A percentile compares a stretch with the other conserved stretches of the same genome.
Conservation (phyloP, 2,797 vertebrate species). For the Etheostoma perlongum region DNA sequence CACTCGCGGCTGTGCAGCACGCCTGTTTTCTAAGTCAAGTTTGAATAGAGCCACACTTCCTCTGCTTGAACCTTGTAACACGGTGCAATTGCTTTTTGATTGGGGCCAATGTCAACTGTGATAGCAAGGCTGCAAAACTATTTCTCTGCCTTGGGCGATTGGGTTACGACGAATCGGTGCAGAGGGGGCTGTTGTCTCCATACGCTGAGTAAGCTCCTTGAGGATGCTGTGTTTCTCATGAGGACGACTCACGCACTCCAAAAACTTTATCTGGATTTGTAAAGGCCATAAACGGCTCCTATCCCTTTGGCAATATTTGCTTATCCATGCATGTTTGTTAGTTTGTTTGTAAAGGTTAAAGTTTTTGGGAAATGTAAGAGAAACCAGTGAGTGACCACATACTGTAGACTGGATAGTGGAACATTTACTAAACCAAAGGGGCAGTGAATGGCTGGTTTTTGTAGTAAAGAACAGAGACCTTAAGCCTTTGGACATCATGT, state of each 20-base stretch:
- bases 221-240: slow-evolving; percentile 56
- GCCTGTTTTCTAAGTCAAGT: slow-evolving; percentile 75
- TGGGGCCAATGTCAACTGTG: slow-evolving; percentile 63
- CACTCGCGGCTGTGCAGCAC: slow-evolving; percentile 44
- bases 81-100: slow-evolving; percentile 67
- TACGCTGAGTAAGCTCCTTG: slow-evolving; percentile 56
- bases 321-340: slow-evolving; percentile 32
- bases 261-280: slow-evolving; percentile 50
- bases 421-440: not conserved
- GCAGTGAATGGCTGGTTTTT: slow-evolving; percentile 2
- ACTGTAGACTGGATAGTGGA: not conserved
- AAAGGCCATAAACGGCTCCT: slow-evolving; percentile 34
- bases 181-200: slow-evolving; percentile 36
- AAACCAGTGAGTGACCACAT: slow-evolving; percentile 6
- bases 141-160: slow-evolving; percentile 55
- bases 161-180: slow-evolving; percentile 59
- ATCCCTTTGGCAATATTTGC: slow-evolving; percentile 11
- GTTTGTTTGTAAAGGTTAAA: slow-evolving; percentile 11
- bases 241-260: slow-evolving; percentile 16
- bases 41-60: slow-evolving; percentile 66
- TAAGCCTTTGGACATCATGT: not conserved
- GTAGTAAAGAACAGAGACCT: not conserved
- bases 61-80: slow-evolving; percentile 60
- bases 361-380: slow-evolving; percentile 8
- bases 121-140: slow-evolving; percentile 70